Evolutionary conservation across 2,797 vertebrate genomes (phyloP).

Genomic region (Sphaeramia orbicularis): DNA sequence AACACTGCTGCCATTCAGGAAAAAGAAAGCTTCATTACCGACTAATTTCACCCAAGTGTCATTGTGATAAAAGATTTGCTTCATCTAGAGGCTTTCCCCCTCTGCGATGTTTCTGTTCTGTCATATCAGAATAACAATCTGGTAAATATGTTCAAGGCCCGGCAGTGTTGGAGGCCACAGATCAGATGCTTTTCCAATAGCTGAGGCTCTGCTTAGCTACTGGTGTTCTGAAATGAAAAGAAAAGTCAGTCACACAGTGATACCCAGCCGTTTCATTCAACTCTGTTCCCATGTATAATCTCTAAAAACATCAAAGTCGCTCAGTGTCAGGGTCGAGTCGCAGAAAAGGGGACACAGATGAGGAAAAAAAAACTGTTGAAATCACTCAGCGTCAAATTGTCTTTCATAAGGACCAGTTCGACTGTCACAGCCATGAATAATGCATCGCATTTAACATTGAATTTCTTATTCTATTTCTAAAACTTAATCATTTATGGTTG

Average conservation of each 20-base stretch:
- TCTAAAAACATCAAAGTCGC: slow-evolving; percentile 74
- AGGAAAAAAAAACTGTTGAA: slow-evolving; percentile 36
- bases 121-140: slow-evolving; percentile 66
- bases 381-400: slow-evolving; percentile 54
- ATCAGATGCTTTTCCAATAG: slow-evolving; percentile 74
- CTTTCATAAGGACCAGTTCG: slow-evolving; percentile 58
- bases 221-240: slow-evolving; percentile 73
- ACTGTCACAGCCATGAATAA: slow-evolving; percentile 69
- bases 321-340: slow-evolving; percentile 56
- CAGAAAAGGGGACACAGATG: slow-evolving; percentile 36
- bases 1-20: slow-evolving; percentile 71
- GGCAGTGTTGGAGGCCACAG: slow-evolving; percentile 51
- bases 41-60: slow-evolving; percentile 65
- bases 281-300: slow-evolving; percentile 69
- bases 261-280: slow-evolving; percentile 79
- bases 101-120: slow-evolving; percentile 45
- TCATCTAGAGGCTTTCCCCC: slow-evolving; percentile 46
- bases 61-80: slow-evolving; percentile 40
- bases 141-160: slow-evolving; percentile 51
- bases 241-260: slow-evolving; percentile 76
- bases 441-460: slow-evolving; percentile 51
- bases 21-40: slow-evolving; percentile 67
- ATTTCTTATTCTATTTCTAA: slow-evolving; percentile 58
- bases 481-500: slow-evolving; percentile 55
- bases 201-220: slow-evolving; percentile 77